Base-by-base conservation (phyloP, 2,888 invertebrate genomes). In the Agelastica alni region DNA sequence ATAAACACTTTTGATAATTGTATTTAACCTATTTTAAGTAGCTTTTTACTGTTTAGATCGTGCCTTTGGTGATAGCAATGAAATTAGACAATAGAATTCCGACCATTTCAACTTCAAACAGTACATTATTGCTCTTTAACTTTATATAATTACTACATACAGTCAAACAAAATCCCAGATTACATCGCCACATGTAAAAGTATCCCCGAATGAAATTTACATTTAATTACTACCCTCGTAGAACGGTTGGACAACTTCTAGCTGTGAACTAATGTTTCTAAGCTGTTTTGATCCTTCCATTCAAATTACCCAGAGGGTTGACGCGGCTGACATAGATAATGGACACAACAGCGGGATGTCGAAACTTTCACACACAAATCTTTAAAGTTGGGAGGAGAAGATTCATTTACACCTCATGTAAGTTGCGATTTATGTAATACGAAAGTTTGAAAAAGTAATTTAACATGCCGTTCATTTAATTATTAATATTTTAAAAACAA, bases 261-360 rank as follows among this genome's bases (percentile, higher is more conserved):
- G 44, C 20, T 31, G 18, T 13, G n/a, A 32, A 44, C 44, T 20
- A 32, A 18, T 31, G 32, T 20, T 32, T 31, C 32, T 32, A 20
- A 44, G 32, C 44, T 13, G 44, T 44, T 32, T 44, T 44, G 32
- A 44, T 44, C 44, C 44, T 13, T 44, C 32, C 44, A 32, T 44
- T 32, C 20, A 44, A 44, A 44, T 44, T 44, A 44, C 18, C 44
- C 14, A 31, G 17, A 13, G 44, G 44, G 12, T 32, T 5, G 13
- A 17, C 18, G 18, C 9, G 17, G 17, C 31, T 18, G 17, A 36
- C 31, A 32, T 7, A 30, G 32, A 44, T 44, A 44, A 44, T 44
- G 44, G 32, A 44, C 32, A 44, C 18, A 36, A 36, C 18, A 36
- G 36, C 36, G 10, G 36, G 36, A 17, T 3, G 9, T 16, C 36